Base-by-base conservation (phyloP, 1,140 invertebrate genomes). In the Drosophila equinoxialis region DNA sequence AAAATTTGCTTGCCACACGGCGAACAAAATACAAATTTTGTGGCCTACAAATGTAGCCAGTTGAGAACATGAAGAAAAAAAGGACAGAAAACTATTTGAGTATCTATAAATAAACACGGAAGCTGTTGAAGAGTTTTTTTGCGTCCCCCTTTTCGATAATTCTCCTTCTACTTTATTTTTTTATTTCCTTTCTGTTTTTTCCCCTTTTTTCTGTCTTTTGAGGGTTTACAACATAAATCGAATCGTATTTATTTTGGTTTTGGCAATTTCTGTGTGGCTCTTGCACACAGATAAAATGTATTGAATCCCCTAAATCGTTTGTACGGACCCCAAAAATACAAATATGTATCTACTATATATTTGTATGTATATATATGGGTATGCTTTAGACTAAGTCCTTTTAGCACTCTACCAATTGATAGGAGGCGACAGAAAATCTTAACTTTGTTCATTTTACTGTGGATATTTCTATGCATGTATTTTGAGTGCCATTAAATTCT, bases 191-290 rank as follows among this genome's bases (percentile, higher is more conserved):
- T 54, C 39, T 65, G 26, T 6, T 35, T 60, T 30, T 30, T 6
- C 6, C 5, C 37, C 11, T 6, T 30, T 30, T 30, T 66, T 45
- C 17, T 59, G 33, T 26, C 48, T 20, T 72, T 65, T 20, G n/a
- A 51, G 74, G 67, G 26, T 45, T 64, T 51, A 69, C 68, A 57
- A 89, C 80, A 89, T 89, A 89, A 89, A 89, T 89, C 84, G 84
- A 89, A 89, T 89, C 80, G 83, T 89, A 89, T 89, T 89, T 89
- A 84, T 89, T 89, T 89, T 89, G 74, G 77, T 79, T 83, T 83
- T 84, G 55, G 84, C 74, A 89, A 89, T 78, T 84, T 89, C 81
- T 83, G 79, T 87, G 84, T 82, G 82, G 84, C 76, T 51, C 45
- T 83, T 65, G 68, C 76, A 76, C 70, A 89, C 72, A 89, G 83